These are phyloP conservation scores for Ophonus ardosiacus DNA, from an alignment of 2,888 invertebrate species.

Conservation along the genomic window DNA sequence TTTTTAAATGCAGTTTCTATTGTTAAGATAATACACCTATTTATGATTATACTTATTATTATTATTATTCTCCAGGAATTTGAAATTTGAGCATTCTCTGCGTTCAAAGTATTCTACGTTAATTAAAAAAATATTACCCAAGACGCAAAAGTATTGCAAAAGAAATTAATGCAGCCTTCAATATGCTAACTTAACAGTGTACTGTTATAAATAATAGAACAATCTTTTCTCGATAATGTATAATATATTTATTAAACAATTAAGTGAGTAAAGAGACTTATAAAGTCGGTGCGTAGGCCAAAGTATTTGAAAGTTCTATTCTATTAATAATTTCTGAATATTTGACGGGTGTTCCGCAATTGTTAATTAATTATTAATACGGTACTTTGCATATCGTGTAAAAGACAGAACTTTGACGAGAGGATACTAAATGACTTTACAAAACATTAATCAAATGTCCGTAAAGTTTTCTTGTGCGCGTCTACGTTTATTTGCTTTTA, in stretches of 20 bases:
- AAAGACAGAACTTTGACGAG: not conserved
- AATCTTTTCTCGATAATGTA: not conserved
- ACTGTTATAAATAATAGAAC: no score
- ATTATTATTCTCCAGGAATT: no score
- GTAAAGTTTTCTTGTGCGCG: not conserved
- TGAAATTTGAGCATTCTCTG: no score
- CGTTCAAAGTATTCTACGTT: no score
- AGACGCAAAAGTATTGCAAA: no score
- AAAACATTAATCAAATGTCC: not conserved
- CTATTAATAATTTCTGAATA: constrained; percentile 11
- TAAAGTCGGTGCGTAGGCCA: not conserved
- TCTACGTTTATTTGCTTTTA: not conserved
- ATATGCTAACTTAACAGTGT: no score
- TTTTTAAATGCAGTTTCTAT: no score
- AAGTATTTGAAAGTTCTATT: constrained; percentile 22
- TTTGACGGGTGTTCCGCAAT: constrained; percentile 10
- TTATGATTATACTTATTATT: no score
- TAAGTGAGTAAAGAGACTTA: not conserved
- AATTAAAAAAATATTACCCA: no score
- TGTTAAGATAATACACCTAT: no score
- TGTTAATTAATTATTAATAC: constrained; percentile 25
- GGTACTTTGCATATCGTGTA: not conserved
- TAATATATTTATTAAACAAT: not conserved
- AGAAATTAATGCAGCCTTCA: no score
- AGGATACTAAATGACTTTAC: not conserved